Base-by-base conservation (phyloP, 2,797 vertebrate species). In the Semotilus atromaculatus region DNA sequence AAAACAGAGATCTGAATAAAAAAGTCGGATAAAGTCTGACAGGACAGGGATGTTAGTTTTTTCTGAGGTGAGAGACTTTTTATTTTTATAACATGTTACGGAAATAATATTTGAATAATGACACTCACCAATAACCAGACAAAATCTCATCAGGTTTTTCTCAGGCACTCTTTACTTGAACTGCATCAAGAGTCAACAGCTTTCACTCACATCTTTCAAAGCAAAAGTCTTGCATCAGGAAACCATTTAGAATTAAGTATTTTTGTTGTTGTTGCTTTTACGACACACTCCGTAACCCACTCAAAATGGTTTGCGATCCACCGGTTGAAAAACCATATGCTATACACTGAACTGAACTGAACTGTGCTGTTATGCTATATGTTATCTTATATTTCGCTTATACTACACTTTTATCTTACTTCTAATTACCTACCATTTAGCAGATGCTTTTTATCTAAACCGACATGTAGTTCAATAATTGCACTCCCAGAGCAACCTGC, bases 381-480 rank as follows among this genome's bases (percentile, higher is more conserved):
- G 9, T 18, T 7, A 36, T 11, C n/a, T 31, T 66, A 70, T 26
- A 5, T 23, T 23, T 40, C 26, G 10, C n/a, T 4, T 71, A 40
- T 19, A 10, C 26, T 40, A n/a, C 51, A 66, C 62, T 7, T 68
- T 29, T 43, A 77, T n/a, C 36, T 40, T 60, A 45, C 51, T 36
- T 70, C 8, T 4, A 45, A 66, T 60, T 62, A 31, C n/a, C 29
- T 72, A 7, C 80, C 31, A 75, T 53, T 74, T 62, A 78, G 38
- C 53, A 34, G 51, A 71, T 55, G 7, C 38, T 26, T 84, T 76
- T 71, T 45, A 58, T 84, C 74, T 51, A 58, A 43, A 78, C 38
- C 8, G 36, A 67, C 51, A 60, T 48, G 38, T 78, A 48, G 64
- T 84, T 78, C 82, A 78, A 16, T 84, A 84, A 84, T 84, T 70